phyloP scores from a whole-genome alignment of 2,888 invertebrate species.

The Synanthedon formicaeformis region DNA sequence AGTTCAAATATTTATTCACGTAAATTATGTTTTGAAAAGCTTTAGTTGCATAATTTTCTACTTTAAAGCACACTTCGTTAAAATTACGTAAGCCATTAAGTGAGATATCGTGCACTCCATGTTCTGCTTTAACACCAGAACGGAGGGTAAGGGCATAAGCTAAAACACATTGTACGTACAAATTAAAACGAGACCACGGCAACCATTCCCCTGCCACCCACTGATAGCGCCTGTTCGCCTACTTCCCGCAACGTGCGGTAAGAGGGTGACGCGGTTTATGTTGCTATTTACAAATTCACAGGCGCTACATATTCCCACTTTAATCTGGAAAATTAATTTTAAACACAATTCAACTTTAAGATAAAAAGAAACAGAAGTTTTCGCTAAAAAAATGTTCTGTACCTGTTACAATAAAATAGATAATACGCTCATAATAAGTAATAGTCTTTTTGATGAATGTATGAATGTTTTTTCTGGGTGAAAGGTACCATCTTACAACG shows the following conservation, averaged over 20 bases:
- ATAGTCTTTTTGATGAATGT: too few species aligned
- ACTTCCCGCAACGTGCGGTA: constrained; percentile 25
- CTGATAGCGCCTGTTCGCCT: constrained; percentile 7
- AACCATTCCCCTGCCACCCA: constrained; percentile 32
- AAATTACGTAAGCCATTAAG: constrained; percentile 15
- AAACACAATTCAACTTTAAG: too few species aligned
- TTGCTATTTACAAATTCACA: constrained; percentile 23
- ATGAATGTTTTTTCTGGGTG: too few species aligned
- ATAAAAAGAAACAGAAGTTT: too few species aligned
- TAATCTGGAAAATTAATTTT: too few species aligned
- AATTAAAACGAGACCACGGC: constrained; percentile 60
- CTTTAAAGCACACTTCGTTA: background rate
- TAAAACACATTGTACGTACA: constrained; percentile 53
- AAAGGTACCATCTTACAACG: too few species aligned
- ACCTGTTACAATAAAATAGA: too few species aligned
- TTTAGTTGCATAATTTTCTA: too few species aligned
- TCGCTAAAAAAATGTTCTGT: too few species aligned
- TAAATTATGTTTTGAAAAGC: too few species aligned
- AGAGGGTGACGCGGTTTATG: constrained; percentile 7
- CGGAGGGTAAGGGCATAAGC: constrained; percentile 12
- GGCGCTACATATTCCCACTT: constrained; percentile 12
- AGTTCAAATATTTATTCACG: too few species aligned
- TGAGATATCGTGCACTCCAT: constrained; percentile 15
- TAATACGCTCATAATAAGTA: too few species aligned
- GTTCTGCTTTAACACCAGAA: constrained; percentile 5